A percentile compares a stretch with the other conserved stretches of the same genome.
phyloP scores from a whole-genome alignment of 2,113 vertebrate species.

The Dunckerocampus dactyliophorus region DNA sequence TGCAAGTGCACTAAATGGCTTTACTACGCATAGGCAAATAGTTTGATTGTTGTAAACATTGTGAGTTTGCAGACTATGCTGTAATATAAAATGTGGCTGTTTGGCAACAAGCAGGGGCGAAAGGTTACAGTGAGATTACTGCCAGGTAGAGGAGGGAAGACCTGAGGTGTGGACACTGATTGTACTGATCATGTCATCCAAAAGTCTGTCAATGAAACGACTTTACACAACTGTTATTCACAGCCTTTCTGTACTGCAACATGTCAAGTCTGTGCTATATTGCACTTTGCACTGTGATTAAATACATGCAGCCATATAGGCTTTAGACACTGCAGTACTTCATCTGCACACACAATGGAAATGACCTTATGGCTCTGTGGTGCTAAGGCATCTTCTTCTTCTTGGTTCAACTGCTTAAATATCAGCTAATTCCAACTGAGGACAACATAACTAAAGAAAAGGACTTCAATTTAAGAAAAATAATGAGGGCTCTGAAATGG shows the following conservation, averaged over 20 bases:
- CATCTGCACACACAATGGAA: slow-evolving; percentile 12
- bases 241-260: neutral
- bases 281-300: slow-evolving; percentile 11
- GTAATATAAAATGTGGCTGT: slow-evolving; percentile 51
- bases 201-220: slow-evolving; percentile 13
- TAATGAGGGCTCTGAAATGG: slow-evolving; percentile 1
- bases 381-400: slow-evolving; percentile 57
- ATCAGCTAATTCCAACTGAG: slow-evolving; percentile 16
- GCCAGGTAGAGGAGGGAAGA: slow-evolving; percentile 46
- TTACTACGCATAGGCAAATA: slow-evolving; percentile 22
- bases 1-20: slow-evolving; percentile 11
- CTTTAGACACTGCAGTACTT: too few species aligned
- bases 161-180: slow-evolving; percentile 66
- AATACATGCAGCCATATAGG: slow-evolving; percentile 1
- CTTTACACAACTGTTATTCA: slow-evolving; percentile 11
- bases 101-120: slow-evolving; percentile 48
- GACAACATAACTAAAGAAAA: slow-evolving; percentile 16
- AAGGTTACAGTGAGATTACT: slow-evolving; percentile 38
- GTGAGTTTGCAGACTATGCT: slow-evolving; percentile 36
- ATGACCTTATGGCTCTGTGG: slow-evolving; percentile 33
- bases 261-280: neutral
- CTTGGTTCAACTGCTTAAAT: slow-evolving; percentile 24
- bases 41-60: slow-evolving; percentile 58
- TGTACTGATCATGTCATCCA: slow-evolving; percentile 44
- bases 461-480: slow-evolving; percentile 3